These are phyloP conservation scores for Mesocricetus auratus DNA, from an alignment of 2,113 vertebrate species.

Conservation along the genomic window DNA sequence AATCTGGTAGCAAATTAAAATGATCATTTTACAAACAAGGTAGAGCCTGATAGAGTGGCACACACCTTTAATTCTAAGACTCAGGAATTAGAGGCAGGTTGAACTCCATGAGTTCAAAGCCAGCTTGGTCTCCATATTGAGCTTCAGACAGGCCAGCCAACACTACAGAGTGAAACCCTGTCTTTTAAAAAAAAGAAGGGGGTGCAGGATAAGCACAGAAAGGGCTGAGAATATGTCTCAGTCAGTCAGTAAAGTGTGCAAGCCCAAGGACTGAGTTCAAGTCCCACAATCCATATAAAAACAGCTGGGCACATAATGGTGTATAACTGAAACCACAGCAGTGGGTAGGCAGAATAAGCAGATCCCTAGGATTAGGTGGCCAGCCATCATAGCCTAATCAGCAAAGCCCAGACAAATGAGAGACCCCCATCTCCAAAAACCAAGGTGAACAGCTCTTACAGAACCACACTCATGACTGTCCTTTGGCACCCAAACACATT, in stretches of 20 bases:
- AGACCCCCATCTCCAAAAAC: not conserved
- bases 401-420: not conserved
- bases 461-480: not conserved
- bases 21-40: not conserved
- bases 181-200: not conserved
- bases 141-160: not conserved
- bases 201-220: not conserved
- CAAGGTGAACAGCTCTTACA: not conserved
- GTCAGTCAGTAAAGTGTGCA: not conserved
- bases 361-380: not conserved
- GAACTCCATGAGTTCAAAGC: not conserved
- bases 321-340: accelerated
- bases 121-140: not conserved
- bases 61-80: not conserved
- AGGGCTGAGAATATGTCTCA: not conserved
- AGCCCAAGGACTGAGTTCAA: not conserved
- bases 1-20: constrained; percentile 25
- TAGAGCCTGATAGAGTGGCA: not conserved
- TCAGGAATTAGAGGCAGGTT: not conserved
- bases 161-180: not conserved
- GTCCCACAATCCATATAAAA: not conserved
- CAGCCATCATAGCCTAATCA: not conserved
- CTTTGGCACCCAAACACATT: not conserved
- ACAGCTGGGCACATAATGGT: not conserved
- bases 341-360: not conserved